Base-by-base conservation (phyloP, 2,888 invertebrate species). In the Celastrina argiolus region DNA sequence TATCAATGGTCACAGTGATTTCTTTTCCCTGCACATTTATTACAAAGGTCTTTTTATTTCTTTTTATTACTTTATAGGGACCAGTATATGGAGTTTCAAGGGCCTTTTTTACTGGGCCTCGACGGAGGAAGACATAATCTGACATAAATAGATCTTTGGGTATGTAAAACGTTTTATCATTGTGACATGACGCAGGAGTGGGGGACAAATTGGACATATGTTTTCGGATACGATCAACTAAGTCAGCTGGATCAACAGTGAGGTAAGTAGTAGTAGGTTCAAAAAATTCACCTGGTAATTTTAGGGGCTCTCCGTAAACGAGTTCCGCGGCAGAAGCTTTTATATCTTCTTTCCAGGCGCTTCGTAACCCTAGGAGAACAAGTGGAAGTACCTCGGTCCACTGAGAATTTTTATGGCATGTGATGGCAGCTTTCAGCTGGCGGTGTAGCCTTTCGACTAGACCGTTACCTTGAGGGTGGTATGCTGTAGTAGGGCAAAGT, bases 51-150 rank as follows among this genome's bases (percentile, higher is more conserved):
- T n/a, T n/a, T n/a, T n/a, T n/a, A n/a, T n/a, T n/a, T n/a, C n/a
- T n/a, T n/a, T n/a, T n/a, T n/a, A n/a, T n/a, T n/a, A 56, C 56
- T 56, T 56, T 18, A n/a, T 56, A 12, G n/a, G 56, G 56, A 12
- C 56, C 56, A 12, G 56, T 8, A 22, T 56, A 56, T 2, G 56
- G 10, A 12, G 56, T 8, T 56, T 56, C 10, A 7, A 56, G 56
- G 1, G 56, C 7, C 2, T 22, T 12, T 7, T 18, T 18, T 10
- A 8, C 56, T 18, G 22, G 7, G 22, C 12, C 56, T 22, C 10
- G 8, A 4, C 56, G 18, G 8, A 56, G 3, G 22, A 22, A 56
- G 12, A 56, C 56, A 2, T 56, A 12, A 10, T 18, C 22, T 12
- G 56, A 8, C 2, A 22, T 22, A 12, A 12, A 2, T 1, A 56